Evolutionary conservation across 2,113 vertebrate genomes (phyloP).

Genomic region (Thamnaconus septentrionalis): DNA sequence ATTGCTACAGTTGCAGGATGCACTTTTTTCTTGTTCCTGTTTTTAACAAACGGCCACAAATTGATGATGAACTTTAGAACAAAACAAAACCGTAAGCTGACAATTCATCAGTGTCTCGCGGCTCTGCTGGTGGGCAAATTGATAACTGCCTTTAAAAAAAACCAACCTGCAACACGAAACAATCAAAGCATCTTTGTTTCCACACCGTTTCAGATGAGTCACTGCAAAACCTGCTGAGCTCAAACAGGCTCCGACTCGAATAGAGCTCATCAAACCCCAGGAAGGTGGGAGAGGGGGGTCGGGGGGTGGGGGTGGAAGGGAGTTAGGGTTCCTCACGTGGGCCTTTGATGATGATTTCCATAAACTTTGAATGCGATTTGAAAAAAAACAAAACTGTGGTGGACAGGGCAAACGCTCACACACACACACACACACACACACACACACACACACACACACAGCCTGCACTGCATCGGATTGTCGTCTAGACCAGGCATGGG

Average conservation of each 20-base stretch:
- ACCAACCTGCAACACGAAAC: neutral
- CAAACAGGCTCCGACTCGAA: conserved; percentile 5
- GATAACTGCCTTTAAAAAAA: neutral
- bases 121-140: no score
- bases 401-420: no score
- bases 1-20: neutral
- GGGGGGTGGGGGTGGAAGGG: no score
- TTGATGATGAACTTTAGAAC: neutral
- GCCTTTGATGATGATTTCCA: conserved; percentile 22
- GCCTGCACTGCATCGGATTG: no score
- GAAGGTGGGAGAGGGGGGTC: no score
- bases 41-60: neutral
- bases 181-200: neutral
- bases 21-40: neutral
- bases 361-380: conserved; percentile 41
- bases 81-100: neutral
- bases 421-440: no score
- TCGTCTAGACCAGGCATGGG: no score
- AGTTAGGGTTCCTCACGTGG: neutral
- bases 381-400: neutral
- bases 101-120: no score
- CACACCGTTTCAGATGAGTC: neutral
- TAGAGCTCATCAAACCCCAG: neutral
- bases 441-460: no score
- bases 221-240: neutral